Evolutionary conservation across 2,113 vertebrate genomes (phyloP).

Genomic region (Sinocyclocheilus rhinocerous): DNA sequence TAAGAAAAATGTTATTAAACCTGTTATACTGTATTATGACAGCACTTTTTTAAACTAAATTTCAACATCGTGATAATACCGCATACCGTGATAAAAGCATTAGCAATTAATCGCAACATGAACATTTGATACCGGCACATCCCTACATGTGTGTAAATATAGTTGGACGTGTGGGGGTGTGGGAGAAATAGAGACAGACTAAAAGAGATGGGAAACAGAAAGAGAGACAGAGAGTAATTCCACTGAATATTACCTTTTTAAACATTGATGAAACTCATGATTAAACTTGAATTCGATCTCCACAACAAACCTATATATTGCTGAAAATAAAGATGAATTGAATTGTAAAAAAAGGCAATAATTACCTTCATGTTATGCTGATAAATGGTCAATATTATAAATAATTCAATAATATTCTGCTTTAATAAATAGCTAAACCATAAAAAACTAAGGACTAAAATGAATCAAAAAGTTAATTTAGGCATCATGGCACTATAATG

Average conservation of each 20-base stretch:
- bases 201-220: not conserved
- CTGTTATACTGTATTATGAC: too few relatives aligned
- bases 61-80: too few relatives aligned
- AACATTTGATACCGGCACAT: too few relatives aligned
- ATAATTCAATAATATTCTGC: too few relatives aligned
- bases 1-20: too few relatives aligned
- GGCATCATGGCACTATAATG: not conserved
- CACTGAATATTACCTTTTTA: not conserved
- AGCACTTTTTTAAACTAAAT: too few relatives aligned
- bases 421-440: not conserved
- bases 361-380: not conserved
- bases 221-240: not conserved
- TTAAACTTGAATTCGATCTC: not conserved
- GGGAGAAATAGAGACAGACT: not conserved
- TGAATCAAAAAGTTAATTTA: not conserved
- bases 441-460: not conserved
- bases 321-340: not conserved
- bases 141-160: slow-evolving; percentile 5
- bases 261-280: not conserved
- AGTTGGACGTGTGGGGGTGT: not conserved
- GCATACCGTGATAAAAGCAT: too few relatives aligned
- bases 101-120: too few relatives aligned
- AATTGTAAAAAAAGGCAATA: not conserved
- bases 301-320: not conserved
- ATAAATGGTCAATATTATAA: not conserved